These are phyloP conservation scores for Cygnus buccinator DNA, from an alignment of 2,113 vertebrate genomes.

Conservation along the genomic window DNA sequence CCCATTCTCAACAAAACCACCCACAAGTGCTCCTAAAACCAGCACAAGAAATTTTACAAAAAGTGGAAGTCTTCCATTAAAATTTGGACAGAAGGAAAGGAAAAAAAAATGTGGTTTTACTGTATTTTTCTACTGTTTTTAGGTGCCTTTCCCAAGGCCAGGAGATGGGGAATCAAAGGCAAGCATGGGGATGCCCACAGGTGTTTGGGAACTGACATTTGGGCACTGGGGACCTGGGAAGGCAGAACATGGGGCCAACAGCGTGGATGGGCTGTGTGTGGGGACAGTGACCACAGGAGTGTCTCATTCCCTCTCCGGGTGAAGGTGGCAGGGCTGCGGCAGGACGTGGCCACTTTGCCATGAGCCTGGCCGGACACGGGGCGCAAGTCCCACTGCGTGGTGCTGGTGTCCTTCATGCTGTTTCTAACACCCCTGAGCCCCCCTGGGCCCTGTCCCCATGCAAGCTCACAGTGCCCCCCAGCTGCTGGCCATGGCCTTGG, in stretches of 20 bases:
- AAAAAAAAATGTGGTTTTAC: neutral
- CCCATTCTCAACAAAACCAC: neutral
- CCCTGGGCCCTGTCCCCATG: neutral
- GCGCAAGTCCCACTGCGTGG: rapidly evolving
- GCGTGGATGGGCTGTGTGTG: neutral
- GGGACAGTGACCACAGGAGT: neutral
- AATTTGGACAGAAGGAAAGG: neutral
- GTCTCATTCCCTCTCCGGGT: rapidly evolving
- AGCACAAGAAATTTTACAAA: neutral
- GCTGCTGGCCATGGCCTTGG: rapidly evolving
- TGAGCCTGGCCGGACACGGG: neutral
- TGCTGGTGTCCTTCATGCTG: neutral
- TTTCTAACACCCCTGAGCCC: neutral
- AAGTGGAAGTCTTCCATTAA: neutral
- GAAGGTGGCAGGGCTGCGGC: rapidly evolving
- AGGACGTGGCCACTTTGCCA: neutral
- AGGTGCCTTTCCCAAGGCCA: rapidly evolving
- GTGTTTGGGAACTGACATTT: neutral
- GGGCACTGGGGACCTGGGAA: neutral
- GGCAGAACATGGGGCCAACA: no score
- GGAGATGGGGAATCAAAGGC: neutral
- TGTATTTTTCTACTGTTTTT: neutral
- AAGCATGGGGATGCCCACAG: neutral
- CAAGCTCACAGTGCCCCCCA: rapidly evolving
- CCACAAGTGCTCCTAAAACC: rapidly evolving